Evolutionary conservation across 2,797 vertebrate species (phyloP).

Genomic region (Enteromius radiatus): DNA sequence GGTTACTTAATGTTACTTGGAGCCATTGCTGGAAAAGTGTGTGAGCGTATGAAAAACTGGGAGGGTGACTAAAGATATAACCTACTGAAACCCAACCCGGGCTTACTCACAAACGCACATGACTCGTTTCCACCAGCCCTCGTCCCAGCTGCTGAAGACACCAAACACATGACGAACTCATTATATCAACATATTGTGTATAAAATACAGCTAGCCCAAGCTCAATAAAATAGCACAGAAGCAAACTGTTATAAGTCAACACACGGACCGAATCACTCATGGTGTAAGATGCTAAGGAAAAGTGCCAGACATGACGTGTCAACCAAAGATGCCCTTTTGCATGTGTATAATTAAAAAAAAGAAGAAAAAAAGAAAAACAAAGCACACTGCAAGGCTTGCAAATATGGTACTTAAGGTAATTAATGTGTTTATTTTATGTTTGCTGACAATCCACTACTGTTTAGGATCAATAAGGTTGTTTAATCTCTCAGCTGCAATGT

Average conservation of each 20-base stretch:
- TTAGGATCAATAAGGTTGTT: not conserved
- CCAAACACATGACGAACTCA: conserved; percentile 12
- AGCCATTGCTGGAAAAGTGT: conserved; percentile 45
- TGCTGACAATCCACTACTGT: not conserved
- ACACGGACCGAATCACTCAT: not conserved
- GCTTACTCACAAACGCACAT: conserved; percentile 47
- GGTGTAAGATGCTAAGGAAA: not conserved
- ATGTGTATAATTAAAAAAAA: not conserved
- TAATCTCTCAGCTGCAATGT: not conserved
- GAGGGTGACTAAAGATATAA: conserved; percentile 47
- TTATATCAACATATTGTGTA: not conserved
- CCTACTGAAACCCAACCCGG: conserved; percentile 39
- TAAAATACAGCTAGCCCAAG: not conserved
- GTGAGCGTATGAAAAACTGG: conserved; percentile 27
- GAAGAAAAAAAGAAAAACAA: not conserved
- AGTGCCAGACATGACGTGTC: too few relatives aligned
- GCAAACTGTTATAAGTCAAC: not conserved
- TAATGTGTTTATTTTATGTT: not conserved
- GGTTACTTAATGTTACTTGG: conserved; percentile 34
- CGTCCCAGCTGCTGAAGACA: conserved; percentile 37
- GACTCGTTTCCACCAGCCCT: conserved; percentile 44
- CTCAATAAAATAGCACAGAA: not conserved
- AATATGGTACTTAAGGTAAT: not conserved
- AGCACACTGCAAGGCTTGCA: not conserved
- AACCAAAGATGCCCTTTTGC: not conserved